These are phyloP conservation scores for Phengaris arion DNA, from an alignment of 2,888 invertebrate genomes.

Conservation along the genomic window DNA sequence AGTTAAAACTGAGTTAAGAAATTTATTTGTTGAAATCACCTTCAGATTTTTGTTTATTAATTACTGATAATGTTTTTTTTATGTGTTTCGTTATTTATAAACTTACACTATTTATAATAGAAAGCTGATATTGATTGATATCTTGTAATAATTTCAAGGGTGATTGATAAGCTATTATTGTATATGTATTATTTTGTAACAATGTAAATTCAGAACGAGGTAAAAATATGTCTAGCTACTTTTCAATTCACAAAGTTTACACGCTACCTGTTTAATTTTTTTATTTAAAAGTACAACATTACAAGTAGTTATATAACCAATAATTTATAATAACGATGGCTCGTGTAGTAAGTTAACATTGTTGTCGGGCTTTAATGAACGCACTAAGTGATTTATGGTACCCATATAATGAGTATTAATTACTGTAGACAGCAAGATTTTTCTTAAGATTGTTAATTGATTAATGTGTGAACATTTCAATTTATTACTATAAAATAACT, in stretches of 20 bases:
- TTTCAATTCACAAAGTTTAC: neutral
- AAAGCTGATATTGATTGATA: neutral
- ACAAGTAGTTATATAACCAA: neutral
- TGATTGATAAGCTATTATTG: neutral
- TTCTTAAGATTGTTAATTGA: neutral
- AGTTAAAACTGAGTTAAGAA: conserved; percentile 7
- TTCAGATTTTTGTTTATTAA: conserved; percentile 25
- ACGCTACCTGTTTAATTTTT: neutral
- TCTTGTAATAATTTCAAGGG: neutral
- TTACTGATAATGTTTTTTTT: neutral
- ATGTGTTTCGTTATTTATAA: neutral
- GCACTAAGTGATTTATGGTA: neutral
- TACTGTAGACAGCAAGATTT: neutral
- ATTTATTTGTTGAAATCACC: conserved; percentile 23
- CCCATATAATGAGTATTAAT: neutral
- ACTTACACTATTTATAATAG: neutral
- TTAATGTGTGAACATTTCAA: neutral
- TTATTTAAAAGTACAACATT: neutral
- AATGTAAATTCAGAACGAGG: neutral
- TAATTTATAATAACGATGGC: neutral
- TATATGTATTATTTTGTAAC: neutral
- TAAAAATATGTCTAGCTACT: neutral
- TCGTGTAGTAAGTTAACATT: conserved; percentile 1
- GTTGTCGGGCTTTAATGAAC: neutral
- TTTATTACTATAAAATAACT: neutral